Percentiles rank a stretch among this genome's conserved stretches.
These are phyloP conservation scores for Acanthopagrus latus DNA, from an alignment of 2,797 vertebrate species.

Conservation along the genomic window DNA sequence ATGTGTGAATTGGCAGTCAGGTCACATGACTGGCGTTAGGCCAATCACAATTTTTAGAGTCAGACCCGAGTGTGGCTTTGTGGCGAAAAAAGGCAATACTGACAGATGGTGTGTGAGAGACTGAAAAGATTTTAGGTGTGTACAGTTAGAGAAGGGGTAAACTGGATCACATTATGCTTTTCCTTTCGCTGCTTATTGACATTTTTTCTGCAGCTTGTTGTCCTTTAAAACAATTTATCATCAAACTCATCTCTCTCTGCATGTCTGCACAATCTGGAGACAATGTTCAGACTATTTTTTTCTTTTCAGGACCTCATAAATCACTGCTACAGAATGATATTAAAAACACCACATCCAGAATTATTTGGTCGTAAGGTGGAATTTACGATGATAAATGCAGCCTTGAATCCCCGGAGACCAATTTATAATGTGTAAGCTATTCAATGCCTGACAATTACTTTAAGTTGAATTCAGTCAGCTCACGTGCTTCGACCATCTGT, in stretches of 20 bases:
- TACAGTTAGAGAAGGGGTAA: slow-evolving; percentile 3
- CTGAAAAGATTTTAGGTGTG: slow-evolving; percentile 44
- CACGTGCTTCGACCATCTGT: slow-evolving; percentile 59
- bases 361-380: slow-evolving; percentile 46
- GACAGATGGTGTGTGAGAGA: slow-evolving; percentile 62
- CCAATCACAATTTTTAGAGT: slow-evolving; percentile 51
- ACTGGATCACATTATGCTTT: slow-evolving; percentile 28
- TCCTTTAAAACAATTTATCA: background rate
- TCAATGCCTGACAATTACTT: slow-evolving; percentile 72
- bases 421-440: slow-evolving; percentile 77
- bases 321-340: slow-evolving; percentile 6
- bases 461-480: slow-evolving; percentile 77
- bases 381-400: slow-evolving; percentile 49
- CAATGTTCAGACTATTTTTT: background rate
- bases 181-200: slow-evolving; percentile 10
- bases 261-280: background rate
- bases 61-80: slow-evolving; percentile 29
- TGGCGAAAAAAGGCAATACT: slow-evolving; percentile 17
- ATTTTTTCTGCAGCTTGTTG: background rate
- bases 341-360: slow-evolving; percentile 24
- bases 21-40: slow-evolving; percentile 61
- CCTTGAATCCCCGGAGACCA: slow-evolving; percentile 77
- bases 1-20: slow-evolving; percentile 68
- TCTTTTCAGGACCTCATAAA: slow-evolving; percentile 22
- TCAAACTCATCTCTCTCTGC: background rate